These are phyloP conservation scores for Geopemphigus sp. DNA, from an alignment of 1,140 invertebrate species.

Conservation along the genomic window DNA sequence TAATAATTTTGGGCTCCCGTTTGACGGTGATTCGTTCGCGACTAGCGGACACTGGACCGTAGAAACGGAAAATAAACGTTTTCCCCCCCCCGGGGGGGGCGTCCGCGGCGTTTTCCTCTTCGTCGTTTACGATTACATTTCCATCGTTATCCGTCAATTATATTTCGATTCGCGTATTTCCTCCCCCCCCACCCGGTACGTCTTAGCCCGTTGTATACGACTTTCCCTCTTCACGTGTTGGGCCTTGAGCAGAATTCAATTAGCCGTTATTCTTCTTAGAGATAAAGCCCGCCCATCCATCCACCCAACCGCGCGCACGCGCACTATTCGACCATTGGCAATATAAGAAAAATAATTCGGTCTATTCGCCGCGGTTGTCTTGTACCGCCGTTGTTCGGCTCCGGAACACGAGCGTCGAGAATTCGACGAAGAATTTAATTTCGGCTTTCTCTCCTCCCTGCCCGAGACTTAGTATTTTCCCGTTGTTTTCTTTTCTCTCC, in stretches of 20 bases:
- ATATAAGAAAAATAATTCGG: constrained; percentile 39
- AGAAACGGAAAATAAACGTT: constrained; percentile 2
- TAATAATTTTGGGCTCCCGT: too few relatives aligned
- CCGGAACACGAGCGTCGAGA: constrained; percentile 15
- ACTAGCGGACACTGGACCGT: background rate
- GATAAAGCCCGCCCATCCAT: background rate
- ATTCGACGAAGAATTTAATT: constrained; percentile 47
- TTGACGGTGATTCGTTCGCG: background rate
- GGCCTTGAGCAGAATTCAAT: constrained; percentile 41
- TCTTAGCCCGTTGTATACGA: background rate
- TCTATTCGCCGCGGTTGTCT: constrained; percentile 18
- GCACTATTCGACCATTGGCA: background rate
- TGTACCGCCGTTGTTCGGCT: constrained; percentile 29
- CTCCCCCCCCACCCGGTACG: too few relatives aligned
- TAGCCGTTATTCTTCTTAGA: constrained; percentile 40
- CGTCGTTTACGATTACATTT: constrained; percentile 22
- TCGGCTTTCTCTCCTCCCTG: background rate
- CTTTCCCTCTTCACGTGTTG: constrained; percentile 12
- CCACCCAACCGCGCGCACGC: background rate
- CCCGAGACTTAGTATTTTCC: background rate
- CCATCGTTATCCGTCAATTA: constrained; percentile 34
- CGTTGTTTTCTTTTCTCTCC: background rate
- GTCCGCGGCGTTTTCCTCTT: background rate
- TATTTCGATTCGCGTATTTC: constrained; percentile 15
- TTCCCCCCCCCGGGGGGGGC: too few relatives aligned